Evolutionary conservation across 2,888 invertebrate species (phyloP), one percentile per base, ranked within the genome.

Genomic region (Acrocyrtus sp.): DNA sequence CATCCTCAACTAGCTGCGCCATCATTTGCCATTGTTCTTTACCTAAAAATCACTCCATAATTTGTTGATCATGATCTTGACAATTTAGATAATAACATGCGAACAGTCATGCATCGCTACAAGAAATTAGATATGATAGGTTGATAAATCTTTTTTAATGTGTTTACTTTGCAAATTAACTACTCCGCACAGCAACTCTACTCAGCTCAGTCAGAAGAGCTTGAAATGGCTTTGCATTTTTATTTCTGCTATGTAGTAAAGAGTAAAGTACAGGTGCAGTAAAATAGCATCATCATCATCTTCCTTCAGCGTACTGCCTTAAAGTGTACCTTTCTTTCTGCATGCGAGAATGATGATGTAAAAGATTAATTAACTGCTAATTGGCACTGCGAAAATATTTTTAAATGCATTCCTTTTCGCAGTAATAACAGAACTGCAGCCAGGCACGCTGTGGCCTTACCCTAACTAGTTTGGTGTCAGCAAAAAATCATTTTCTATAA

Each of bases 161-260:
- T n/a, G 47, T 47, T 47, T 47, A n/a, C 47, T 21, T 47, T 47
- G 47, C 47, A 47, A 47, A 47, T 47, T 47, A 47, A 21, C n/a
- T 21, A 34, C 6, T 17, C 10, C 47, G 47, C 10, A 21, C n/a
- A 8, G 34, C 12, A 12, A 8, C 12, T 6, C 6, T 6, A 8
- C 12, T 6, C 12, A 34, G 3, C 41, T 41, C 17, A 6, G 3
- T 17, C 17, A n/a, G 17, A 15, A 17, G 41, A 6, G 6, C 6
- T 34, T 8, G 34, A 12, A 6, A 34, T 8, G 34, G 34, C 41
- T n/a, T 41, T 41, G 41, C 17, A n/a, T n/a, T n/a, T n/a, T n/a
- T n/a, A n/a, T n/a, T n/a, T 15, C 41, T 17, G 15, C 41, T 17
- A n/a, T 41, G 41, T 4, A 6, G 17, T 12, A 34, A 34, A 34